Percentiles rank a stretch among this genome's conserved stretches.
These are phyloP conservation scores for Oryctes rhinoceros DNA, from an alignment of 1,140 invertebrate genomes.

Conservation along the genomic window DNA sequence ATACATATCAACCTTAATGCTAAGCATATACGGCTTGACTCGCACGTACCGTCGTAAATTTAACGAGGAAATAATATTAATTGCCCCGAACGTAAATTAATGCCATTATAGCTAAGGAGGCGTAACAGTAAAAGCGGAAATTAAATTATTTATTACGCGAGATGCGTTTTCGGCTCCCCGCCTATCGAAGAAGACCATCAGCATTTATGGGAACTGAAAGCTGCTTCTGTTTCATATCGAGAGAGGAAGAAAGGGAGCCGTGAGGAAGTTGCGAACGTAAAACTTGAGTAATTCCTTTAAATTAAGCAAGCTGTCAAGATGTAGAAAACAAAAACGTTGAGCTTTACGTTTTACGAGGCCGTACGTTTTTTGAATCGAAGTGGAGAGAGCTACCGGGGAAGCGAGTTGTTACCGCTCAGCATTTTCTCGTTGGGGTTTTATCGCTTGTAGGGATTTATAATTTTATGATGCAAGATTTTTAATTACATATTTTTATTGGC, in stretches of 20 bases:
- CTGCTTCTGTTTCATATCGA: too few relatives aligned
- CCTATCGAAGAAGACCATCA: too few relatives aligned
- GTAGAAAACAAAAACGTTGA: not conserved
- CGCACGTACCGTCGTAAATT: not conserved
- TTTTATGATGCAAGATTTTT: too few relatives aligned
- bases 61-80: not conserved
- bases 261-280: not conserved
- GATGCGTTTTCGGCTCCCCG: not conserved
- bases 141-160: not conserved
- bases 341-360: not conserved
- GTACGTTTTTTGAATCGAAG: not conserved
- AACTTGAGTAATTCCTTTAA: not conserved
- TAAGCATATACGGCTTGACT: not conserved
- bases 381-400: too few relatives aligned
- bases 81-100: not conserved
- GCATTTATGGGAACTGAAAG: too few relatives aligned
- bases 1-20: not conserved
- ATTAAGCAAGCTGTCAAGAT: not conserved
- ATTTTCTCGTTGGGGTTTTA: too few relatives aligned
- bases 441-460: too few relatives aligned
- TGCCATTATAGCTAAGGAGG: not conserved
- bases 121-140: conserved; percentile 9
- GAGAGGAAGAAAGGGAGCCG: too few relatives aligned
- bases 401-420: too few relatives aligned
- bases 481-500: too few relatives aligned